Conservation (phyloP, 1,140 invertebrate genomes). For the Leptopilina boulardi region DNA sequence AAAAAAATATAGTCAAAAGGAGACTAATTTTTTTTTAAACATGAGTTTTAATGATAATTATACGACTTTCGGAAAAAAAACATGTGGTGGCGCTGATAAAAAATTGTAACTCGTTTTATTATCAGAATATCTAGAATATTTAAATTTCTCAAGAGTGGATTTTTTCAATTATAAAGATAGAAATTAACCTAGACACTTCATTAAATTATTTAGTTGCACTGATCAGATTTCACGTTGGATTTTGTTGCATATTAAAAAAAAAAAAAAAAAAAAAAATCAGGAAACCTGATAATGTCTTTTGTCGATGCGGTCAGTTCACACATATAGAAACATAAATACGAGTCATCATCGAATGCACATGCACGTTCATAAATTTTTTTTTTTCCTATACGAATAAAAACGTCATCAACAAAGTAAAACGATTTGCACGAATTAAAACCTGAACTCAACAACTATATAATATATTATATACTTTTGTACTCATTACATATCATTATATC, state of each 20-base stretch:
- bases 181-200: conserved; percentile 9
- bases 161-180: neutral
- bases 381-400: conserved; percentile 10
- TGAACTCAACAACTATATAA: conserved; percentile 33
- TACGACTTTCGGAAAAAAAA: too few relatives aligned
- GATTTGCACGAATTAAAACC: conserved; percentile 41
- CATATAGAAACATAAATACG: conserved; percentile 62
- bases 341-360: conserved; percentile 39
- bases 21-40: too few relatives aligned
- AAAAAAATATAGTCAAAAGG: neutral
- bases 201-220: neutral
- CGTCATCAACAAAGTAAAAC: conserved; percentile 3
- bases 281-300: conserved; percentile 26
- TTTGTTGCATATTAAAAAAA: neutral
- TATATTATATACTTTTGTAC: neutral
- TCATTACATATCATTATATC: conserved; percentile 20
- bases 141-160: neutral
- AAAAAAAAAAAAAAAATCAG: neutral
- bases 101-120: too few relatives aligned
- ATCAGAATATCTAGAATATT: too few relatives aligned
- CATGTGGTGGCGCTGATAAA: too few relatives aligned
- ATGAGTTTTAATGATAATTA: too few relatives aligned
- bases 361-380: conserved; percentile 35
- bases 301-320: conserved; percentile 26
- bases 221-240: neutral